phyloP scores from a whole-genome alignment of 30 jellyfish, hydroid and myxozoan genomes.

The Aurelia sp. region DNA sequence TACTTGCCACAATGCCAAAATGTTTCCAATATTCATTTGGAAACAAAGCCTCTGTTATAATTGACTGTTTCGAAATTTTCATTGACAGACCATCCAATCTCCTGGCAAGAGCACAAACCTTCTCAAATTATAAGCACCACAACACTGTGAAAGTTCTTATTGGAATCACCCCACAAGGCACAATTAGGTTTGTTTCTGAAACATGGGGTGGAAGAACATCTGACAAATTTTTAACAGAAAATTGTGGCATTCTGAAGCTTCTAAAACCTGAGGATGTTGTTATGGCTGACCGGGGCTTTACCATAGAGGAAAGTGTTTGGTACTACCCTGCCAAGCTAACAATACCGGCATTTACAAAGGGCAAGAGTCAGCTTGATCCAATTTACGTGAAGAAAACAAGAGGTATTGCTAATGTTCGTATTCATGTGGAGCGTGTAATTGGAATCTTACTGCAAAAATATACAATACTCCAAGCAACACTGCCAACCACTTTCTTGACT shows the following conservation, averaged over 20 bases:
- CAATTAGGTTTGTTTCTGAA: constrained; percentile 48
- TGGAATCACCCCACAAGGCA: too few species aligned
- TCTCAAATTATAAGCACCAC: too few species aligned
- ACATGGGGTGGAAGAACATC: constrained; percentile 69
- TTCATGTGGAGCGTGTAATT: constrained; percentile 47
- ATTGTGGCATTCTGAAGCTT: constrained; percentile 40
- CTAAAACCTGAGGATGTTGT: constrained; percentile 62
- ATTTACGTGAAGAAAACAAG: too few species aligned
- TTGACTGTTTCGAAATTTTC: constrained; percentile 58
- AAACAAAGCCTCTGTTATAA: constrained; percentile 32
- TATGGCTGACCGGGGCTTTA: constrained; percentile 73
- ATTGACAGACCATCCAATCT: constrained; percentile 48
- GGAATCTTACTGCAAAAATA: constrained; percentile 20
- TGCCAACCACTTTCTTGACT: constrained; percentile 29
- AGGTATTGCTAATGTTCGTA: too few species aligned
- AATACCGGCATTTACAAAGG: too few species aligned
- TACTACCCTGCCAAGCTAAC: too few species aligned
- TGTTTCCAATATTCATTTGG: constrained; percentile 50
- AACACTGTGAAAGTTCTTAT: too few species aligned
- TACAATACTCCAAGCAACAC: constrained; percentile 43
- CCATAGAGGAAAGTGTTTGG: too few species aligned
- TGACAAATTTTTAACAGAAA: constrained; percentile 51
- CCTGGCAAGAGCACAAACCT: too few species aligned
- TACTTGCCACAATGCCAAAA: constrained; percentile 65
- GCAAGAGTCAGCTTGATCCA: too few species aligned